A percentile compares a stretch with the other conserved stretches of the same genome.
phyloP scores from a whole-genome alignment of 1,140 invertebrate genomes.

The Sminthurides bifidus region DNA sequence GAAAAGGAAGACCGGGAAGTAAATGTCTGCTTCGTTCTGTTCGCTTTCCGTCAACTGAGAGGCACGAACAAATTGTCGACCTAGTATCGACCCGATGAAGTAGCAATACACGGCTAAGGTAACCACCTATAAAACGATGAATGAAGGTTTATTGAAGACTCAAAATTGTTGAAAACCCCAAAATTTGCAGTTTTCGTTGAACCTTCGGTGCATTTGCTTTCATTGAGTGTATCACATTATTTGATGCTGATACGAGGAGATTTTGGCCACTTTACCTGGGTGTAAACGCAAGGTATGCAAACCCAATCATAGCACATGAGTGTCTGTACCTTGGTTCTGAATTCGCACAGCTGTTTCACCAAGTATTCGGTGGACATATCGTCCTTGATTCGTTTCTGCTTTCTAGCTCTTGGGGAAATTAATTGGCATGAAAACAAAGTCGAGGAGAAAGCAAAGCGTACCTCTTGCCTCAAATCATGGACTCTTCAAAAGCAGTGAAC shows the following conservation, averaged over 20 bases:
- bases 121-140: constrained; percentile 51
- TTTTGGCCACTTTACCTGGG: constrained; percentile 49
- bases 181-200: neutral
- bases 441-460: too few relatives aligned
- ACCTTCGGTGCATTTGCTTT: neutral
- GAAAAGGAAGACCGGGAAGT: constrained; percentile 75
- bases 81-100: constrained; percentile 66
- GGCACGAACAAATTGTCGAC: constrained; percentile 62
- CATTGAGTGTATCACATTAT: neutral
- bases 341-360: constrained; percentile 78
- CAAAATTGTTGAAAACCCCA: neutral
- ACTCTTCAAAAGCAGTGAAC: neutral
- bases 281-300: constrained; percentile 82
- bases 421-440: too few relatives aligned
- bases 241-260: neutral
- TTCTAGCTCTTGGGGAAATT: constrained; percentile 45
- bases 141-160: neutral
- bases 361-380: constrained; percentile 83
- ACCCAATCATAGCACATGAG: constrained; percentile 77
- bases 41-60: constrained; percentile 37
- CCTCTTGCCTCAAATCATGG: neutral
- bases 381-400: constrained; percentile 78
- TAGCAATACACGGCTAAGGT: constrained; percentile 83
- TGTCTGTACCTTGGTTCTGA: constrained; percentile 67
- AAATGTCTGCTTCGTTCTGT: constrained; percentile 51